Evolutionary conservation across 92 coral and sea anemone genomes (phyloP).

Genomic region (Scolanthus callimorphus): DNA sequence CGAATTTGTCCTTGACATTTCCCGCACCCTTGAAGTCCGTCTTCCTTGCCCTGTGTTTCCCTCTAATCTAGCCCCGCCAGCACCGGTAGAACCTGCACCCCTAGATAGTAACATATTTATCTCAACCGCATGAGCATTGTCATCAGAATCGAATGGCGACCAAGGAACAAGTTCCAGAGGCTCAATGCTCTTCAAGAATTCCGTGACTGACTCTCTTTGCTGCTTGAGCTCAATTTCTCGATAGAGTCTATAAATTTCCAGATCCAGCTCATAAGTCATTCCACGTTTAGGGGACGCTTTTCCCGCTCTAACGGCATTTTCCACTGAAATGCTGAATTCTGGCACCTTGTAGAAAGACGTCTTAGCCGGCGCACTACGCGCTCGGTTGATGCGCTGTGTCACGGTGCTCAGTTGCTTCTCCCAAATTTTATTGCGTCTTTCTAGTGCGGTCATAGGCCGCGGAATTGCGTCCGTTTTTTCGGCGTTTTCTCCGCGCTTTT

Average conservation of each 20-base stretch:
- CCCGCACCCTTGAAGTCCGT: too few relatives aligned
- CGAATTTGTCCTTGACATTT: too few relatives aligned
- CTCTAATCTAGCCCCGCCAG: too few relatives aligned
- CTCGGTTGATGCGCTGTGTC: slow-evolving; percentile 78
- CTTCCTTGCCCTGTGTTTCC: too few relatives aligned
- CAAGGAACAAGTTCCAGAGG: slow-evolving; percentile 70
- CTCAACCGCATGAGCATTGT: background rate
- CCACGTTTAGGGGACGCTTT: slow-evolving; percentile 5
- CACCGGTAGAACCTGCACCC: background rate
- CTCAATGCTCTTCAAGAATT: slow-evolving; percentile 55
- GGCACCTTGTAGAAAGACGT: slow-evolving; percentile 58
- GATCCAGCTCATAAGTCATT: slow-evolving; percentile 38
- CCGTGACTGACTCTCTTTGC: slow-evolving; percentile 60
- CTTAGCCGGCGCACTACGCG: slow-evolving; percentile 88
- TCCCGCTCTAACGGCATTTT: slow-evolving; percentile 9
- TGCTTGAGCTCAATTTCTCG: slow-evolving; percentile 55
- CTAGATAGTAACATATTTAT: background rate
- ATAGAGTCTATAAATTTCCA: slow-evolving; percentile 41
- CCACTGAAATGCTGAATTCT: slow-evolving; percentile 31
- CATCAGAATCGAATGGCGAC: slow-evolving; percentile 52
- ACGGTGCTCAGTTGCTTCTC: slow-evolving; percentile 68
- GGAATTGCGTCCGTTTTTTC: slow-evolving; percentile 31
- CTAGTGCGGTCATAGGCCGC: slow-evolving; percentile 91
- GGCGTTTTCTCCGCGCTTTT: background rate
- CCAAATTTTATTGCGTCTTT: slow-evolving; percentile 73